Base-by-base conservation (phyloP, 2,113 vertebrate genomes). In the Romanogobio albipinnatus region DNA sequence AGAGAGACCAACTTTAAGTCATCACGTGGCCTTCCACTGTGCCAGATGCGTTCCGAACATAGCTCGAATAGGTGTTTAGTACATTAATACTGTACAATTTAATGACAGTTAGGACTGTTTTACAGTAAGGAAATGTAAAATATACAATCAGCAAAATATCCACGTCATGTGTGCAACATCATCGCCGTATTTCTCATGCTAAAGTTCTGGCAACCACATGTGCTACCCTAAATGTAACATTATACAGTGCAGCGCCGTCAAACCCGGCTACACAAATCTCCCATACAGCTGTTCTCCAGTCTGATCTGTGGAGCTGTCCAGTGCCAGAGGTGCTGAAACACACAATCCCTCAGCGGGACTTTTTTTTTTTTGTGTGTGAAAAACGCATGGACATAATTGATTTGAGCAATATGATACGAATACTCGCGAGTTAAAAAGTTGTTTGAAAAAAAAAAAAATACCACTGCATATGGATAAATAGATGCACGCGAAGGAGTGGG, bases 241-340 rank as follows among this genome's bases (percentile, higher is more conserved):
- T 76, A 53, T 61, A 43, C 76, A 78, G 53, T 24, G 53, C 61
- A 36, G 17, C 19, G 53, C 53, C 51, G 51, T 56, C 53, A 53
- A 53, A 17, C 14, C 43, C 24, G 24, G 53, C n/a, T 24, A 81
- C 62, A 68, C 61, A 68, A 51, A 80, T 64, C 58, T 53, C 59
- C 15, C 5, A 68, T 68, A 3, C 78, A 81, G 61, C 79, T 66
- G 45, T 81, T 81, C 15, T n/a, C 10, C 26, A 33, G 45, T 36
- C 13, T 51, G 45, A 66, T 51, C 17, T 51, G 45, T 81, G 61
- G 79, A 81, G 79, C 79, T 81, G 79, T 81, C 79, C 79, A 81
- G 61, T n/a, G 79, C 79, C 62, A 49, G 79, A 5, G 79, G 79
- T 81, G 43, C 79, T 66, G 79, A 81, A 81, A 68, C 59, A 61